Evolutionary conservation across 2,113 vertebrate genomes (phyloP).

Genomic region (Psittacula cyanocephala): DNA sequence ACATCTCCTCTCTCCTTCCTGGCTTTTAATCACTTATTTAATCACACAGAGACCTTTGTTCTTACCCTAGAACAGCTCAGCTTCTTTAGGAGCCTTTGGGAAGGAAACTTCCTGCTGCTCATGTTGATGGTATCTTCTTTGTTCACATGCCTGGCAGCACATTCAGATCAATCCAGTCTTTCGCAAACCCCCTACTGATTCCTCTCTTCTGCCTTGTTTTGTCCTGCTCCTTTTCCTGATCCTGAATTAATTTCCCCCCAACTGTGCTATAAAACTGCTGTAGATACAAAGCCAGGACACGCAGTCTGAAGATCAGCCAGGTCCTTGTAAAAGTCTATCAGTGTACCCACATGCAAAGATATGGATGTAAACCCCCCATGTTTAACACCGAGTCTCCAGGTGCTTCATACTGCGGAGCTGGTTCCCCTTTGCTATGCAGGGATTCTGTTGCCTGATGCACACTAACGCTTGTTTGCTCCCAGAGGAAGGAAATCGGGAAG

Average conservation of each 20-base stretch:
- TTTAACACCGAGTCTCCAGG: neutral
- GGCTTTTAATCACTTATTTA: neutral
- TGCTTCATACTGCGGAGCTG: neutral
- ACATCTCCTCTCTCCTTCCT: neutral
- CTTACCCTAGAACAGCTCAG: neutral
- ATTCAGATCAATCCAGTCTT: neutral
- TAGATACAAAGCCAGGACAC: neutral
- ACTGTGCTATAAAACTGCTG: neutral
- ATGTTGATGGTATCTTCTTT: neutral
- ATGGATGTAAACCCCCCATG: neutral
- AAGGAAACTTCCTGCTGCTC: neutral
- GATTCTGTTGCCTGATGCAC: neutral
- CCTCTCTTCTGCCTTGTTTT: neutral
- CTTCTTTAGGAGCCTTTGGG: neutral
- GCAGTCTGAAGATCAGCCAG: neutral
- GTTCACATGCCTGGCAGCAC: accelerated
- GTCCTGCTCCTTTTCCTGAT: neutral
- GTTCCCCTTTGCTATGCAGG: neutral
- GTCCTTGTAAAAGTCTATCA: neutral
- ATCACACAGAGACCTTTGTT: neutral
- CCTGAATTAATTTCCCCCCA: neutral
- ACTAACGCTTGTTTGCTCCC: neutral
- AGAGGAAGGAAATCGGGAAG: neutral
- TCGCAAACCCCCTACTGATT: accelerated
- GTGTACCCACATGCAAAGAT: neutral